Evolutionary conservation across 2,888 invertebrate species (phyloP), one percentile per base, ranked within the genome.

Genomic region (Drosophila tripunctata): DNA sequence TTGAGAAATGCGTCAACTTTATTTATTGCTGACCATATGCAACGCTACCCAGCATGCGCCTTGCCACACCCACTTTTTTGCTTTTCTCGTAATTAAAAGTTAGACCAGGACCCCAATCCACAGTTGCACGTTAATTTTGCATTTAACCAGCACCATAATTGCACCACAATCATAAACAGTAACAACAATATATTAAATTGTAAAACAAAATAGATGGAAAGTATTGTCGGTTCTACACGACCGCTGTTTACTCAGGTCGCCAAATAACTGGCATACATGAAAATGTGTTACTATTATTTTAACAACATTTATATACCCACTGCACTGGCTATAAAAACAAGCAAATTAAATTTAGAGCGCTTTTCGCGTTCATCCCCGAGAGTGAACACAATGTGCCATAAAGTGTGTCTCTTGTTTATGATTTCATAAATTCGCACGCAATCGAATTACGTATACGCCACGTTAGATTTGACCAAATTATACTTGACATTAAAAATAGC

Each of bases 101-200:
- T 65, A 19, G 47, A 67, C 71, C 81, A 67, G 62, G 50, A 33
- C 48, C 67, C 65, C 64, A 24, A 40, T 33, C 21, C 4, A 33
- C 30, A 47, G 48, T 67, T 54, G 52, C 58, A 52, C 61, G 70
- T 62, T 79, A 61, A 67, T 79, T 86, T 86, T 74, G 65, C 84
- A 68, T 57, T 54, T 56, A 65, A 41, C 72, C 75, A 72, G 45
- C 51, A 10, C 38, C 63, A 67, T 79, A 86, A 84, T 80, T 77
- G 68, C 57, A 61, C 61, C 65, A 69, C 27, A 27, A 3, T 50
- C 67, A 61, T 36, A 15, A 12, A 12, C 48, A 50, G n/a, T 50
- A 52, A 14, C 45, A 61, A 43, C 31, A 55, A 61, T 51, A 45
- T 47, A 45, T 22, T 14, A 51, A 41, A 24, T 27, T 24, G 10